A percentile compares a stretch with the other conserved stretches of the same genome.
Conservation (phyloP, 2,113 vertebrate species). For the Hylia prasina region DNA sequence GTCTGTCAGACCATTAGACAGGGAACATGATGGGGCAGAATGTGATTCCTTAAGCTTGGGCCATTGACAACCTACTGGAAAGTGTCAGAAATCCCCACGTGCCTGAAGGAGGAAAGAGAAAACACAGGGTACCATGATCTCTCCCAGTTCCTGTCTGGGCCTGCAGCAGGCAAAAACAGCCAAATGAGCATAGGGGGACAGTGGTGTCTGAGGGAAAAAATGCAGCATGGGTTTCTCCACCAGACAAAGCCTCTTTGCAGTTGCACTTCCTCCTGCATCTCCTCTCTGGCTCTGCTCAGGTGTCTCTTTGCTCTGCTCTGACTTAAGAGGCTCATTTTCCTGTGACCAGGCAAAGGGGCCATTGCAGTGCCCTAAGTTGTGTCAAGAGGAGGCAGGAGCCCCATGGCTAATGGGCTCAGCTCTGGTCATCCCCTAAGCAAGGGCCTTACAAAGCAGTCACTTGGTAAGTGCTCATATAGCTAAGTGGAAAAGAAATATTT, state of each 20-base stretch:
- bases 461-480: not conserved
- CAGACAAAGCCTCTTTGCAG: not conserved
- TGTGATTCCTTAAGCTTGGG: not conserved
- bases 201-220: not conserved
- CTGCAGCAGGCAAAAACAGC: not conserved
- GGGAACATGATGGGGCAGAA: not conserved
- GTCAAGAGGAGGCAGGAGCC: fast-evolving
- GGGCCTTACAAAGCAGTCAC: not conserved
- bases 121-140: not conserved
- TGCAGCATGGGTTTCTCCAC: fast-evolving
- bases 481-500: not conserved
- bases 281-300: not conserved
- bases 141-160: fast-evolving
- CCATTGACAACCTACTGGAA: not conserved
- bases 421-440: not conserved
- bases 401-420: fast-evolving
- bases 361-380: not conserved
- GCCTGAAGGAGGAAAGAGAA: not conserved
- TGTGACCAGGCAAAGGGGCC: fast-evolving
- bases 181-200: fast-evolving
- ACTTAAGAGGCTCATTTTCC: fast-evolving
- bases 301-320: not conserved
- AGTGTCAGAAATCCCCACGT: not conserved
- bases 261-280: not conserved
- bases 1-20: not conserved